Conservation (phyloP, 2,797 vertebrate genomes). For the Gymnodraco acuticeps region DNA sequence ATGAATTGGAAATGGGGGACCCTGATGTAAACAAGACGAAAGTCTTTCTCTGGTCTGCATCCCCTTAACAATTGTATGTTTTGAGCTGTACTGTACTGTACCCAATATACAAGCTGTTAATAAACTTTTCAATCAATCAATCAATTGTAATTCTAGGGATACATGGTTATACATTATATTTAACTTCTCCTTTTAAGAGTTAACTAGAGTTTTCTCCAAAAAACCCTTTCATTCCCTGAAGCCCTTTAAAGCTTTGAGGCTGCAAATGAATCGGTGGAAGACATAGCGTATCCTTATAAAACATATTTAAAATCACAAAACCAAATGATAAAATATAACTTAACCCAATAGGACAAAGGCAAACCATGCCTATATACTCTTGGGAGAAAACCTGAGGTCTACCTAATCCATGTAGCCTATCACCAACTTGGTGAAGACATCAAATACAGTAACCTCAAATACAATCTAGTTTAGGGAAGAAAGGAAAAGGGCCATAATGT, state of each 20-base stretch:
- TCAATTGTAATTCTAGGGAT: not conserved
- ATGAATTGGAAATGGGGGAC: too few species aligned
- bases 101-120: too few species aligned
- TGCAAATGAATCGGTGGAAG: not conserved
- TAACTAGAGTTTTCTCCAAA: not conserved
- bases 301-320: not conserved
- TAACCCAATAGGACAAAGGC: not conserved
- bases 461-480: constrained; percentile 1
- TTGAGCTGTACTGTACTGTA: too few species aligned
- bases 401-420: constrained; percentile 3
- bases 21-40: too few species aligned
- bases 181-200: not conserved
- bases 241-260: not conserved
- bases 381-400: not conserved
- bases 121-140: too few species aligned
- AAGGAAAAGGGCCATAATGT: not conserved
- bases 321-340: not conserved
- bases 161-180: constrained; percentile 5
- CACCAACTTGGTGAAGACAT: constrained; percentile 27
- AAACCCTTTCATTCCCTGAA: too few species aligned
- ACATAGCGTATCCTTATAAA: not conserved
- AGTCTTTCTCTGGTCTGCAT: too few species aligned
- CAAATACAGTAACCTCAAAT: constrained; percentile 36
- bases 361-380: not conserved
- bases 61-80: too few species aligned